phyloP scores from a whole-genome alignment of 2,797 vertebrate species.

The Ptychadena robeensis region DNA sequence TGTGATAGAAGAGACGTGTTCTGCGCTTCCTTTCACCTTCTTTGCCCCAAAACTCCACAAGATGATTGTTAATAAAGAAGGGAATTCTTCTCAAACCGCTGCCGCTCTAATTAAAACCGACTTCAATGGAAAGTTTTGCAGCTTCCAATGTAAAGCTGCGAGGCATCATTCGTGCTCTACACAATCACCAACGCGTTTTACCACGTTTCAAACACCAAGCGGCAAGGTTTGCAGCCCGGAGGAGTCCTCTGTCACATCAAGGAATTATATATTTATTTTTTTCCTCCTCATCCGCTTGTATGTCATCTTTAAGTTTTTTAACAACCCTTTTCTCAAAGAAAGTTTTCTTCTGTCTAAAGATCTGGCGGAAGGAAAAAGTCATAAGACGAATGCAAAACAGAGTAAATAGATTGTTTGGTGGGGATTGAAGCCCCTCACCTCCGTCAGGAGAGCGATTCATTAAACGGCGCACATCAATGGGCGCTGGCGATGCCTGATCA shows the following conservation, averaged over 20 bases:
- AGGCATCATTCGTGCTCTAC: slow-evolving; percentile 72
- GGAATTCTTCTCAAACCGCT: slow-evolving; percentile 63
- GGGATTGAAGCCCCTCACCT: slow-evolving; percentile 19
- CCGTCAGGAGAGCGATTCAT: slow-evolving; percentile 25
- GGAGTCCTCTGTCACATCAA: slow-evolving; percentile 74
- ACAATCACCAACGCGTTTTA: slow-evolving; percentile 74
- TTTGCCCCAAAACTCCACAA: slow-evolving; percentile 64
- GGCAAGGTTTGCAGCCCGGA: slow-evolving; percentile 67
- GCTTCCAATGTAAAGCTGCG: slow-evolving; percentile 71
- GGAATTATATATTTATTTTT: no score
- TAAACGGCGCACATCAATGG: slow-evolving; percentile 34
- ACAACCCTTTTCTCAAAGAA: slow-evolving; percentile 62
- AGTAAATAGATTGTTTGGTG: slow-evolving; percentile 51
- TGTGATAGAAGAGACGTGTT: background rate
- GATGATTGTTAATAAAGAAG: slow-evolving; percentile 63
- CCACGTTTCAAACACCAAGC: slow-evolving; percentile 68
- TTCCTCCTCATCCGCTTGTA: slow-evolving; percentile 56
- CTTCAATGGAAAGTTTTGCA: slow-evolving; percentile 72
- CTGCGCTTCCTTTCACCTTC: slow-evolving; percentile 61
- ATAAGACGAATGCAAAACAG: slow-evolving; percentile 37
- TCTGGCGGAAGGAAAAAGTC: slow-evolving; percentile 36
- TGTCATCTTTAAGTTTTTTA: slow-evolving; percentile 65
- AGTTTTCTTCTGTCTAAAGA: slow-evolving; percentile 57
- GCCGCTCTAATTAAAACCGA: slow-evolving; percentile 76
- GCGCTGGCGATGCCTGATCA: background rate